Percentiles rank a stretch among this genome's conserved stretches.
phyloP scores from a whole-genome alignment of 37 sponge, comb jelly and placozoan genomes.

The Theonella swinhoei region DNA sequence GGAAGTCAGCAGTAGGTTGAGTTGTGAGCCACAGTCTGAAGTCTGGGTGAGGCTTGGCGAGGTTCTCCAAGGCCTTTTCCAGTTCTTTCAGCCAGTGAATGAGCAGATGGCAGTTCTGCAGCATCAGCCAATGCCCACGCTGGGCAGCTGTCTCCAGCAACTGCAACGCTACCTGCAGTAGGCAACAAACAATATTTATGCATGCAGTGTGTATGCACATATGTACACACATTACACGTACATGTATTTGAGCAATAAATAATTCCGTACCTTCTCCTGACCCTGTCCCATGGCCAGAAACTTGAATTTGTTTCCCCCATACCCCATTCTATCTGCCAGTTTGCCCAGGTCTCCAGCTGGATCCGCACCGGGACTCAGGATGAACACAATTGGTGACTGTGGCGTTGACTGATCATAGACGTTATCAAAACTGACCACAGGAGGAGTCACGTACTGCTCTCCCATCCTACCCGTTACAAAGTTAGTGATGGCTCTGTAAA shows the following conservation, averaged over 20 bases:
- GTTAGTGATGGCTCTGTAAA: conserved; percentile 95
- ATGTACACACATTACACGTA: neutral
- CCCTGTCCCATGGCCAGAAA: conserved; percentile 99
- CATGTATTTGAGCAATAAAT: neutral
- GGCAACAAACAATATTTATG: neutral
- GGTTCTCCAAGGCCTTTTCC: conserved; percentile 94
- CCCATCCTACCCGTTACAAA: conserved; percentile 95
- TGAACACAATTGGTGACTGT: conserved; percentile 96
- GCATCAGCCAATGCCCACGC: conserved; percentile 99
- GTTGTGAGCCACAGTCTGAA: conserved; percentile 99
- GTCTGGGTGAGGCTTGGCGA: conserved; percentile 97
- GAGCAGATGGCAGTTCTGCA: conserved; percentile 98
- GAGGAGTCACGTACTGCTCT: conserved; percentile 98
- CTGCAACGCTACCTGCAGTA: conserved; percentile 79
- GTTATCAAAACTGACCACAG: conserved; percentile 92
- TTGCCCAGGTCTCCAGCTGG: conserved; percentile 97
- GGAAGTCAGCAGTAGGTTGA: conserved; percentile 96
- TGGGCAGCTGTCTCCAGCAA: conserved; percentile 92
- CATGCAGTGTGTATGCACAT: conserved; percentile 1
- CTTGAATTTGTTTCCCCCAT: conserved; percentile 97
- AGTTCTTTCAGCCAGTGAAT: conserved; percentile 95
- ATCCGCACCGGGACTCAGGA: conserved; percentile 98
- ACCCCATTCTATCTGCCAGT: conserved; percentile 92
- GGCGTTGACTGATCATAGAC: conserved; percentile 94
- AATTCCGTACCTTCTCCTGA: conserved; percentile 84